Conservation (phyloP, 2,113 vertebrate genomes). For the Lota lota region DNA sequence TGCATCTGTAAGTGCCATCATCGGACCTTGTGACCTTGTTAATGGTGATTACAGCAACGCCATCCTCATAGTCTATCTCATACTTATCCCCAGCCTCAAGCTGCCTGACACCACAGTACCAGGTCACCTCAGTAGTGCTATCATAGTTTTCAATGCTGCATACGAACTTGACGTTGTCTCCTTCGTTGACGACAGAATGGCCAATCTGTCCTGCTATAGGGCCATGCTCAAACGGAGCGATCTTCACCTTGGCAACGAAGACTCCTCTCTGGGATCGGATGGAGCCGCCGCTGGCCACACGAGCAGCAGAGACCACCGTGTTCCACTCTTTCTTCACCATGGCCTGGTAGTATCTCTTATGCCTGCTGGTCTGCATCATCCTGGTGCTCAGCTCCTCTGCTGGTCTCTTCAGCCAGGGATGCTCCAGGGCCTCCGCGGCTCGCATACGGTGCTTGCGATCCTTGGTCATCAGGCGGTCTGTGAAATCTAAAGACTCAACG, state of each 20-base stretch:
- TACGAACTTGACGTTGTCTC: constrained; percentile 82
- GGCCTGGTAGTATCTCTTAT: constrained; percentile 92
- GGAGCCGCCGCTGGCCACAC: constrained; percentile 89
- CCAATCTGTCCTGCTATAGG: constrained; percentile 87
- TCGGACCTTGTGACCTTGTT: constrained; percentile 87
- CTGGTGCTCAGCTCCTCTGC: constrained; percentile 83
- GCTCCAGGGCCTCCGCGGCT: constrained; percentile 87
- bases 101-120: constrained; percentile 96
- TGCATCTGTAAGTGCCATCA: constrained; percentile 95
- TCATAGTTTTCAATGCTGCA: constrained; percentile 97
- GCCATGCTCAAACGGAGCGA: constrained; percentile 93
- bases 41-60: constrained; percentile 86
- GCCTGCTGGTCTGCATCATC: constrained; percentile 84
- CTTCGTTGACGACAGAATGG: constrained; percentile 82
- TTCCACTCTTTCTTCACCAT: constrained; percentile 92
- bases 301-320: constrained; percentile 89
- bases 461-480: constrained; percentile 90
- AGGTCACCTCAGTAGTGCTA: constrained; percentile 90
- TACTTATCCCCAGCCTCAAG: constrained; percentile 88
- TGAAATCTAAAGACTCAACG: constrained; percentile 90
- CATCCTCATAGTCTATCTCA: constrained; percentile 91
- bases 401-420: constrained; percentile 86
- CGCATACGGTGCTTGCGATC: constrained; percentile 95
- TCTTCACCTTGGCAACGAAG: constrained; percentile 91
- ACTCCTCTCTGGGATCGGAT: constrained; percentile 90